Base-by-base conservation (phyloP, 2,113 vertebrate genomes). In the Rhadina sibilatrix region DNA sequence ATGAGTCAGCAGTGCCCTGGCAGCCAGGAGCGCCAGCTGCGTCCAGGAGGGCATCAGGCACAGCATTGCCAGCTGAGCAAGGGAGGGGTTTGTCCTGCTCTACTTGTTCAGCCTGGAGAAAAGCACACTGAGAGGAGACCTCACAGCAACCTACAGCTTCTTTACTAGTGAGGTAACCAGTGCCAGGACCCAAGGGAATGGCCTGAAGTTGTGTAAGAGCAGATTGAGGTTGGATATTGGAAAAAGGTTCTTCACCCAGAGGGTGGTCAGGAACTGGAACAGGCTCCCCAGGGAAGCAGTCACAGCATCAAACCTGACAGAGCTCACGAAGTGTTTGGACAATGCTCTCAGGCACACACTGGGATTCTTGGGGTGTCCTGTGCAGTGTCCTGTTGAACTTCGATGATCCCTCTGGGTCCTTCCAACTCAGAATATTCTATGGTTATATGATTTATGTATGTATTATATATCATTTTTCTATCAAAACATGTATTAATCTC, bases 31-130 rank as follows among this genome's bases (percentile, higher is more conserved):
- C 1, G 3, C 6, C 54, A 61, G 16, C 28, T 8, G 11, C 54
- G 24, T 14, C 30, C 31, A 1, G 11, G 35, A 18, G 30, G 5
- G 5, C 13, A 47, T 15, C 40, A 64, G 65, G 25, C 16, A 31
- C 11, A 87, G 30, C 17, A 35, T 12, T 1, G 0, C 13, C 66
- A 47, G n/a, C 49, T 0, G 0, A 20, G 35, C 20, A 30, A 40
- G 49, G 40, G 7, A n/a, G 7, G 13, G 21, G 7, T 31, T 31
- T 71, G 24, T 71, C 40, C 65, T 1, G 1, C 21, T 63, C 35
- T 30, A 0, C 21, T 31, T 64, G 17, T 19, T 64, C 25, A 80
- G 17, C 17, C 35, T 31, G 25, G 35, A 71, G 12, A 27, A 46
- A 33, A 49, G 15, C 14, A 46, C 12, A 17, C 25, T 56, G n/a